A percentile compares a stretch with the other conserved stretches of the same genome.
Conservation (phyloP, 2,113 vertebrate genomes). For the Pelecanus crispus region DNA sequence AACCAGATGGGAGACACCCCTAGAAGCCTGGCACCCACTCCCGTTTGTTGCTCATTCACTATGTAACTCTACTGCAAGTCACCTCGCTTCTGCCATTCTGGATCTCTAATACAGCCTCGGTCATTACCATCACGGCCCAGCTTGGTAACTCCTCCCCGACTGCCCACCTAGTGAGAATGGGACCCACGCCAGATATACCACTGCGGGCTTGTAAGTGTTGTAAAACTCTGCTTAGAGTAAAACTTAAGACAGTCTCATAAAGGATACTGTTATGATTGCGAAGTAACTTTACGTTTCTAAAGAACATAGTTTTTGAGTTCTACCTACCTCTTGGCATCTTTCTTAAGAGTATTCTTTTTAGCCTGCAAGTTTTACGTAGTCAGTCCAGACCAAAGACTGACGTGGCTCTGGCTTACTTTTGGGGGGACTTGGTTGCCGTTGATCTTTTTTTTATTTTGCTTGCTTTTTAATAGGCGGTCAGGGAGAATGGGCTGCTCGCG, state of each 20-base stretch:
- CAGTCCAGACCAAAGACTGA: not conserved
- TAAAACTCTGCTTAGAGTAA: not conserved
- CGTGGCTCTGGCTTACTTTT: not conserved
- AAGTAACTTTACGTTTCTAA: fast-evolving
- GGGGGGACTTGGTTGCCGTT: fast-evolving
- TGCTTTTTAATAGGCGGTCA: not conserved
- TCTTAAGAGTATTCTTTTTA: not conserved
- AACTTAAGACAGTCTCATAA: not conserved
- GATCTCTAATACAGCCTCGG: too few relatives aligned
- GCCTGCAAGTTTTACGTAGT: not conserved
- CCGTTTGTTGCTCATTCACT: not conserved
- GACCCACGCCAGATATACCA: fast-evolving
- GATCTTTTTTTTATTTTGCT: too few relatives aligned
- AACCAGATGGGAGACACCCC: not conserved
- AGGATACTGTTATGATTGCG: fast-evolving
- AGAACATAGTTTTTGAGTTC: not conserved
- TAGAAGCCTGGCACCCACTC: not conserved
- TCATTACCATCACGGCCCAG: not conserved
- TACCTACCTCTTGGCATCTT: not conserved
- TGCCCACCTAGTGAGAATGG: not conserved
- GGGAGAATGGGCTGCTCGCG: not conserved
- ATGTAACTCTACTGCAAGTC: not conserved
- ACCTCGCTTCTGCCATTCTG: not conserved
- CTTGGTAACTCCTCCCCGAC: fast-evolving
- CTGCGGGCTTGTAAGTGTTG: not conserved